Percentiles rank a stretch among this genome's conserved stretches.
Evolutionary conservation across 2,888 invertebrate genomes (phyloP).

Genomic region (Erebia ligea): DNA sequence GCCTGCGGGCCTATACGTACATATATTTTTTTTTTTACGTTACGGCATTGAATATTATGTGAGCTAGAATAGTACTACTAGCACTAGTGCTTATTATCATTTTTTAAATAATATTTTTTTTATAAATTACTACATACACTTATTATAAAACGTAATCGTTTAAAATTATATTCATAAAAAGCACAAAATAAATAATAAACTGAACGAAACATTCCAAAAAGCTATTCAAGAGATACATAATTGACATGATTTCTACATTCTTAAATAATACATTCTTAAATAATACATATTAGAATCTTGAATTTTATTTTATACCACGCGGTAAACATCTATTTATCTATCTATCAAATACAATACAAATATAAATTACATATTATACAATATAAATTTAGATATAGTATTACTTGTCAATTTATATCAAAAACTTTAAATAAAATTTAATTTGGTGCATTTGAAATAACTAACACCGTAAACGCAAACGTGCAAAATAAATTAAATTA

Average conservation of each 20-base stretch:
- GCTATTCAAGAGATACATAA: constrained; percentile 10
- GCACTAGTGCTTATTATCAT: neutral
- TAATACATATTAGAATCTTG: neutral
- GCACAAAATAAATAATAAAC: constrained; percentile 15
- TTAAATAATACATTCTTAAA: neutral
- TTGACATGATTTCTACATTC: neutral
- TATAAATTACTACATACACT: neutral
- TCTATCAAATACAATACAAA: neutral
- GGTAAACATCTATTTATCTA: neutral
- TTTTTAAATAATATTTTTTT: neutral
- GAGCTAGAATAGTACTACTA: too few species aligned
- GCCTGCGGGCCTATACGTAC: neutral
- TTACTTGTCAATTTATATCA: neutral
- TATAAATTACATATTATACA: neutral
- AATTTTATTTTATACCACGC: neutral
- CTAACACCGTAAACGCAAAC: constrained; percentile 27
- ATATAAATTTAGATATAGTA: too few species aligned
- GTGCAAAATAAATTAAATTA: constrained; percentile 26
- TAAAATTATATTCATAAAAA: constrained; percentile 5
- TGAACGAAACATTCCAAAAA: constrained; percentile 15
- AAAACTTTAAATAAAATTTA: constrained; percentile 8
- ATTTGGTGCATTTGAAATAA: constrained; percentile 19
- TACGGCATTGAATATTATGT: neutral
- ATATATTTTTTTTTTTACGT: neutral
- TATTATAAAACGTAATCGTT: neutral